A percentile compares a stretch with the other conserved stretches of the same genome.
phyloP scores from a whole-genome alignment of 2,888 invertebrate species.

The Drosophila borealis region DNA sequence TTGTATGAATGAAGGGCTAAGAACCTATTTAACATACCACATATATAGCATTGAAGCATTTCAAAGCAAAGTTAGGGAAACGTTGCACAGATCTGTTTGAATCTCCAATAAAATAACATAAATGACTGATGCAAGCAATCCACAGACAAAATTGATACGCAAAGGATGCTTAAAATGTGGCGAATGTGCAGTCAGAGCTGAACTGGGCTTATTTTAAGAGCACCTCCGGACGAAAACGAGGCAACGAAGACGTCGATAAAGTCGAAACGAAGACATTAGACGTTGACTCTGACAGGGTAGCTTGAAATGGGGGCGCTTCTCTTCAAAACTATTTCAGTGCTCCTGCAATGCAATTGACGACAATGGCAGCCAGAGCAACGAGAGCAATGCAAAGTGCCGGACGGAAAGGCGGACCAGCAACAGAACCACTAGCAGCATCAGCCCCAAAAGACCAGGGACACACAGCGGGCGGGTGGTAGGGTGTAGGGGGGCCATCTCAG shows the following conservation, averaged over 20 bases:
- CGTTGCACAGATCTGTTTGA: conserved; percentile 14
- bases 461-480: no score
- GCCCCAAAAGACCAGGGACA: not conserved
- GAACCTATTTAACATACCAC: not conserved
- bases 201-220: conserved; percentile 22
- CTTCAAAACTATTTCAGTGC: conserved; percentile 7
- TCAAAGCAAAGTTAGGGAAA: not conserved
- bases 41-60: conserved; percentile 1
- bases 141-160: conserved; percentile 26
- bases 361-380: conserved; percentile 55
- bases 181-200: conserved; percentile 15
- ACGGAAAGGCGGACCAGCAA: conserved; percentile 67
- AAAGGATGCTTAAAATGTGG: conserved; percentile 25
- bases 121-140: conserved; percentile 21
- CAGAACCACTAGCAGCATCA: conserved; percentile 1
- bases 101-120: conserved; percentile 33
- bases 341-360: conserved; percentile 66
- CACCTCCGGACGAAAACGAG: conserved; percentile 14
- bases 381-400: conserved; percentile 61
- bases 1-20: conserved; percentile 13
- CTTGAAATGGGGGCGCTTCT: no score
- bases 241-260: conserved; percentile 25
- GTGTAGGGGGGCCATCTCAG: not conserved
- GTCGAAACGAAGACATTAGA: conserved; percentile 57
- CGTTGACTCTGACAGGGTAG: conserved; percentile 45